Base-by-base conservation (phyloP, 1,140 invertebrate species). In the Heliconius congener region DNA sequence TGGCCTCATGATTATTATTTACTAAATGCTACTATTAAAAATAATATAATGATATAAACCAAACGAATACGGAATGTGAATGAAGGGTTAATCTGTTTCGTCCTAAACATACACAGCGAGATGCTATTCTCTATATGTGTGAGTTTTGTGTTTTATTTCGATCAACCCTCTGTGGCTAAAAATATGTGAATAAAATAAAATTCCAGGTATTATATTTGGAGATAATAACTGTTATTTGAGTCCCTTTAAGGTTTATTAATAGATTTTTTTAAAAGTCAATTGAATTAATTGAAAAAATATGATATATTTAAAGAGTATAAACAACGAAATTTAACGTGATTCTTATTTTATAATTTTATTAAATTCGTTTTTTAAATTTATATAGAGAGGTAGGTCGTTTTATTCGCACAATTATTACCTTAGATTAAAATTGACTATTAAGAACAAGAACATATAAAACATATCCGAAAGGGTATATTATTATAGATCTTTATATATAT, bases 101-200 rank as follows among this genome's bases (percentile, higher is more conserved):
- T 76, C 60, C 74, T 76, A 76, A 76, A 18, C 74, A 76, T 19
- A 76, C 74, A 50, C 23, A 60, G 60, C n/a, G 74, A 76, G 60
- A 39, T 76, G 74, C 39, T 34, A 76, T 42, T 39, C 34, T 8
- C 37, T 50, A 76, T 76, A 76, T 39, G 39, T 76, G 60, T 30
- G 3, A 66, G 27, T 18, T 66, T 76, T 76, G 60, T 70, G 60
- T 76, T 71, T 76, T 76, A 76, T 76, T 70, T 76, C 74, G 50
- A 46, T 76, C 74, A 50, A 60, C 60, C 42, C 60, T 37, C 60
- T 70, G 74, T 50, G 27, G 27, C 42, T 70, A 34, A 70, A 70
- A 46, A 37, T 37, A 30, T 76, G 71, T 76, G 74, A 71, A 76
- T 76, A 50, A 71, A 71, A 76, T 71, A 71, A 52, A 71, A 39